Evolutionary conservation across 2,113 vertebrate genomes (phyloP).

Genomic region (Macroglossus sobrinus): DNA sequence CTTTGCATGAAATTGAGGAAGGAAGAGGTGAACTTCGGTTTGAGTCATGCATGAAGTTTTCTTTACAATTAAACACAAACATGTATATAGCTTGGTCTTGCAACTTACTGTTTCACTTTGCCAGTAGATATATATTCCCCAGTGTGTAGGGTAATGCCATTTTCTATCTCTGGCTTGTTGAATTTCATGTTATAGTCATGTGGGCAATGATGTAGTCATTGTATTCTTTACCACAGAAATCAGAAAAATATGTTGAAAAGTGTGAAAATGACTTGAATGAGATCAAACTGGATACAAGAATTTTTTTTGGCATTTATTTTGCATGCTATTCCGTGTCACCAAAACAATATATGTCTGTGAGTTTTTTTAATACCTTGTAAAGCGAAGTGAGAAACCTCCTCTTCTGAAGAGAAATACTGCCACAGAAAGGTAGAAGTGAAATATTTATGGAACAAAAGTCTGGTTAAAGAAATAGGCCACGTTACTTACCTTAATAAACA

Average conservation of each 20-base stretch:
- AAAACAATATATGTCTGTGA: neutral
- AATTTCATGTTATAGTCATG: neutral
- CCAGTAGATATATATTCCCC: neutral
- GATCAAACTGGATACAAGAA: neutral
- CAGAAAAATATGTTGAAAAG: neutral
- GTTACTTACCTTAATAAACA: slow-evolving; percentile 23
- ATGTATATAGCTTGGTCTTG: neutral
- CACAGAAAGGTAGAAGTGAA: neutral
- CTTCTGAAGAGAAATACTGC: slow-evolving; percentile 12
- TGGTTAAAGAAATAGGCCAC: neutral
- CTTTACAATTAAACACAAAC: neutral
- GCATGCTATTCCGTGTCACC: neutral
- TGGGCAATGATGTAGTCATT: neutral
- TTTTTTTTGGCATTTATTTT: neutral
- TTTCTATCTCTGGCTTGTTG: neutral
- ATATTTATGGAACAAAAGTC: neutral
- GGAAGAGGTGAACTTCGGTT: neutral
- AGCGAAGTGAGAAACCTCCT: neutral
- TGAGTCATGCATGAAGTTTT: neutral
- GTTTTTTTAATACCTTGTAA: neutral
- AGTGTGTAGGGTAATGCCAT: neutral
- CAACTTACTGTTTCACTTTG: neutral
- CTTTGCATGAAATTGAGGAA: slow-evolving; percentile 7
- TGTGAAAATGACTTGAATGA: neutral
- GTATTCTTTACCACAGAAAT: slow-evolving; percentile 21